A percentile compares a stretch with the other conserved stretches of the same genome.
Evolutionary conservation across 2,797 vertebrate genomes (phyloP).

Genomic region (Scleropages formosus): DNA sequence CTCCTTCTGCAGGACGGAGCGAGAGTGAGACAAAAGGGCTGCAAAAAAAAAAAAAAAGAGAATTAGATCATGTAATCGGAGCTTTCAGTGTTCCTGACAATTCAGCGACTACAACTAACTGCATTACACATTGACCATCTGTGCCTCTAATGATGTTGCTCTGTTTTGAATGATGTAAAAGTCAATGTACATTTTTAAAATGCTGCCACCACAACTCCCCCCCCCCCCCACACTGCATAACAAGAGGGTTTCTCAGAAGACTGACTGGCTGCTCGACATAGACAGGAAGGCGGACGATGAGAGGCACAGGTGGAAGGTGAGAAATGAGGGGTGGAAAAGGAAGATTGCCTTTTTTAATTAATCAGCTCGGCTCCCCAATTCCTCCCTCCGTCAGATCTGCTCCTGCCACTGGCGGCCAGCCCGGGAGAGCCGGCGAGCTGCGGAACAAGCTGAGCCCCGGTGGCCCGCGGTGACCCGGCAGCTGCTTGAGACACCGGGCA

Average conservation of each 20-base stretch:
- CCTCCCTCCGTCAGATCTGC: conserved; percentile 41
- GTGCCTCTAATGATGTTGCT: conserved; percentile 60
- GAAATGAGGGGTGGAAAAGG: conserved; percentile 26
- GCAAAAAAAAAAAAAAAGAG: conserved; percentile 12
- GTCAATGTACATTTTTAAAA: conserved; percentile 44
- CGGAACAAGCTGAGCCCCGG: conserved; percentile 61
- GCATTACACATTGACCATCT: conserved; percentile 74
- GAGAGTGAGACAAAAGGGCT: background rate
- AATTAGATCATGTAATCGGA: conserved; percentile 76
- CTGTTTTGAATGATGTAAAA: conserved; percentile 55
- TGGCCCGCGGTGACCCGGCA: conserved; percentile 60
- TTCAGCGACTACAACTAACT: conserved; percentile 73
- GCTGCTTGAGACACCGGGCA: conserved; percentile 61
- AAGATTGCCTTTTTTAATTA: conserved; percentile 34
- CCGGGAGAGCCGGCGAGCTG: conserved; percentile 58
- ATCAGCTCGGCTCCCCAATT: conserved; percentile 39
- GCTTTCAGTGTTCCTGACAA: conserved; percentile 66
- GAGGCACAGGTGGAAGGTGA: background rate
- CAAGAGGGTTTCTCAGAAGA: conserved; percentile 40
- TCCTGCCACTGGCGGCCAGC: conserved; percentile 59
- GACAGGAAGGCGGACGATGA: too few relatives aligned
- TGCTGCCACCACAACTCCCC: conserved; percentile 31
- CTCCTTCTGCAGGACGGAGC: conserved; percentile 31
- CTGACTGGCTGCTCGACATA: conserved; percentile 15
- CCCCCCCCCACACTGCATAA: conserved; percentile 33